A percentile compares a stretch with the other conserved stretches of the same genome.
Evolutionary conservation across 2,888 invertebrate species (phyloP).

Genomic region (Meta bourneti): DNA sequence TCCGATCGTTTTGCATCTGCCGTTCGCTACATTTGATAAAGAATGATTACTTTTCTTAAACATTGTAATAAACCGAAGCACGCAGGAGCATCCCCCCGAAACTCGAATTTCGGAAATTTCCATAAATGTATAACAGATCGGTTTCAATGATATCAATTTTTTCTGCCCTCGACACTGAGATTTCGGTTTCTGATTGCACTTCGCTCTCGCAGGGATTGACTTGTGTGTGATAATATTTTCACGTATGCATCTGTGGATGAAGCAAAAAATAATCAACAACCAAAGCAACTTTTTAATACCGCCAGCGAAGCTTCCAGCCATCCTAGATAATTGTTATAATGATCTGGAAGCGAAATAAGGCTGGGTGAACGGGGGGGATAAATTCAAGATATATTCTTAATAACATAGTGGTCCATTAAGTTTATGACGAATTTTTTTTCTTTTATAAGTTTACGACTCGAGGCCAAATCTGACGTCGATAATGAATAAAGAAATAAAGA

Average conservation of each 20-base stretch:
- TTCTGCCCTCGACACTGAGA: conserved; percentile 24
- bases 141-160: conserved; percentile 69
- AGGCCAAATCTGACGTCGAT: conserved; percentile 63
- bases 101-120: conserved; percentile 60
- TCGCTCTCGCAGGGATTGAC: not conserved
- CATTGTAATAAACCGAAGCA: conserved; percentile 69
- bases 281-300: conserved; percentile 66
- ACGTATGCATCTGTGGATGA: not conserved
- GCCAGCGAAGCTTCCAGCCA: conserved; percentile 55
- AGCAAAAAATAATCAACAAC: not conserved
- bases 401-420: conserved; percentile 74
- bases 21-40: conserved; percentile 65
- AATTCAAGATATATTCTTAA: conserved; percentile 70
- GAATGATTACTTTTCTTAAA: conserved; percentile 68
- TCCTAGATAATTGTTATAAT: conserved; percentile 73
- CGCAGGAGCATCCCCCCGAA: conserved; percentile 1
- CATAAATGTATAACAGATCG: conserved; percentile 69
- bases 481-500: conserved; percentile 74
- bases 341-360: conserved; percentile 52
- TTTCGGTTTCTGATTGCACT: not conserved
- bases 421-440: conserved; percentile 74
- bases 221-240: not conserved
- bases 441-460: conserved; percentile 57
- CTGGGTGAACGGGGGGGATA: conserved; percentile 39
- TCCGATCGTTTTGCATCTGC: conserved; percentile 64